Percentiles rank a stretch among this genome's conserved stretches.
Evolutionary conservation across 92 coral and sea anemone genomes (phyloP).

Genomic region (Siderastrea siderea): DNA sequence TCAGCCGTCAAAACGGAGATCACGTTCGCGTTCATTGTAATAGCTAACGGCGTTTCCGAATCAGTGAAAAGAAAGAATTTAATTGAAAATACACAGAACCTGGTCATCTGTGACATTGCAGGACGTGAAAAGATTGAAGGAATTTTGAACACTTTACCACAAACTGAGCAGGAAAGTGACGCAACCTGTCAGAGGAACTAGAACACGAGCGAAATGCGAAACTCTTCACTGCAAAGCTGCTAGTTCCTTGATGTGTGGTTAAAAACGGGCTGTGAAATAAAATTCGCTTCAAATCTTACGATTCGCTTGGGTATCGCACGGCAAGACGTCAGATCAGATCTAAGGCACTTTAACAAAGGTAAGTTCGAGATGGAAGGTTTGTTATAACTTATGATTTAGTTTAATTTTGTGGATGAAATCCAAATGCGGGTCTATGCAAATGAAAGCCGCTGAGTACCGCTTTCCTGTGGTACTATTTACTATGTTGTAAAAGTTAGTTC

Average conservation of each 20-base stretch:
- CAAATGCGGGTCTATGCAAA: neutral
- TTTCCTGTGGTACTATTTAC: too few relatives aligned
- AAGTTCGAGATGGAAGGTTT: neutral
- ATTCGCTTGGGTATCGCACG: neutral
- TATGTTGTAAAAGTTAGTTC: too few relatives aligned
- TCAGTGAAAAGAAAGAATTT: slow-evolving; percentile 1
- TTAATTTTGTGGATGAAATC: neutral
- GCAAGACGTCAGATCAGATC: neutral
- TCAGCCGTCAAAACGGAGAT: neutral
- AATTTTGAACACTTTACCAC: slow-evolving; percentile 33
- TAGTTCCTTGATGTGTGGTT: neutral
- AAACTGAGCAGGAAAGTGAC: slow-evolving; percentile 18
- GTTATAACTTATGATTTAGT: too few relatives aligned
- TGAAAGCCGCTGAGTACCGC: too few relatives aligned
- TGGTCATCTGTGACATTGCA: neutral
- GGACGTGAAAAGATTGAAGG: slow-evolving; percentile 34
- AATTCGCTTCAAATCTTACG: neutral
- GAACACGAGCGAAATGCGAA: neutral
- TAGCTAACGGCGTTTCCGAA: slow-evolving; percentile 19
- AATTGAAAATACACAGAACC: neutral
- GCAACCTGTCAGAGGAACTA: slow-evolving; percentile 6
- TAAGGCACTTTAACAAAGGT: neutral
- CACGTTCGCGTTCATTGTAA: slow-evolving; percentile 29
- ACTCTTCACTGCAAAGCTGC: neutral
- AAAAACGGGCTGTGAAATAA: neutral